A percentile compares a stretch with the other conserved stretches of the same genome.
phyloP scores from a whole-genome alignment of 2,113 vertebrate species.

The Thunnus maccoyii region DNA sequence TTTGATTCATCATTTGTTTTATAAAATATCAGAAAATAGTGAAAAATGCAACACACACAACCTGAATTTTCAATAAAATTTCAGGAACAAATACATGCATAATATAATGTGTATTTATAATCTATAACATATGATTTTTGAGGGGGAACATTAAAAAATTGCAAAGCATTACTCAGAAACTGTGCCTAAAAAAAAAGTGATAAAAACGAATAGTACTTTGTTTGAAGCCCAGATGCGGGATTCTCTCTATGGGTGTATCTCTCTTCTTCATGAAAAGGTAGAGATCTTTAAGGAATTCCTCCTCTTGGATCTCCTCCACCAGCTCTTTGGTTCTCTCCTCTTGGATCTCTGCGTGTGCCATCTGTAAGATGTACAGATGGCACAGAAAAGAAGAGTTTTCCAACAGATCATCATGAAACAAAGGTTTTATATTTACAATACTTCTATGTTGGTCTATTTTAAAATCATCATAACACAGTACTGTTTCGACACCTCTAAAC shows the following conservation, averaged over 20 bases:
- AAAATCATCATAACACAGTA: background rate
- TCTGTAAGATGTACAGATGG: too few species aligned
- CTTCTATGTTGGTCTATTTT: too few species aligned
- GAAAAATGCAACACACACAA: too few species aligned
- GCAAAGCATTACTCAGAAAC: too few species aligned
- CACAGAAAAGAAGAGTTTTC: background rate
- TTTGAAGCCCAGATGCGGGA: constrained; percentile 87
- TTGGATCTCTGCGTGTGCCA: constrained; percentile 36
- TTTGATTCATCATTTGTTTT: background rate
- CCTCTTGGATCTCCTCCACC: constrained; percentile 66
- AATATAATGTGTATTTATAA: too few species aligned
- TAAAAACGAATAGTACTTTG: constrained; percentile 75
- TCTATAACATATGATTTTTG: too few species aligned
- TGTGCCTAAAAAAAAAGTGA: background rate
- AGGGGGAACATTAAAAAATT: background rate
- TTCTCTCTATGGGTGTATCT: constrained; percentile 84
- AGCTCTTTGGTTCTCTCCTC: constrained; percentile 36
- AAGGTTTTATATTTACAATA: background rate
- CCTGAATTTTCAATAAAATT: too few species aligned
- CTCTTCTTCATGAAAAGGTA: constrained; percentile 85
- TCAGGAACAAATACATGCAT: too few species aligned
- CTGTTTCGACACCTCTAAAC: background rate
- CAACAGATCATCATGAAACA: background rate
- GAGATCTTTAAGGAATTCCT: constrained; percentile 82
- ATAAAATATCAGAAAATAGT: background rate